Conservation (phyloP, 2,797 vertebrate species). For the Morelia viridis region DNA sequence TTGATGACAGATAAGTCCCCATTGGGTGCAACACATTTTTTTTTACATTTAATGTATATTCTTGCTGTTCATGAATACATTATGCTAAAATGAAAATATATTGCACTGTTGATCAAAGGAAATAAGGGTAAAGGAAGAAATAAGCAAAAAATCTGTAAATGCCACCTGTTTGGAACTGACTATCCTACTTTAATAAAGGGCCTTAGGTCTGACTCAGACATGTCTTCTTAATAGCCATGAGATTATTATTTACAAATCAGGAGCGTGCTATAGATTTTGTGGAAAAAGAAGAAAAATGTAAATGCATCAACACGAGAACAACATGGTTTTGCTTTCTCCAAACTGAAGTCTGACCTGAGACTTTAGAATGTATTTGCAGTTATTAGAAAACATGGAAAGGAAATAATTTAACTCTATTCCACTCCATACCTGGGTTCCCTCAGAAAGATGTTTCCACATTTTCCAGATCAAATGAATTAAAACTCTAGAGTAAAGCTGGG, state of each 20-base stretch:
- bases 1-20: background rate
- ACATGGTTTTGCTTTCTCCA: background rate
- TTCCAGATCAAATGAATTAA: conserved; percentile 61
- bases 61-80: background rate
- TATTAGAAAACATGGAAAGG: conserved; percentile 21
- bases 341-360: background rate
- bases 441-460: conserved; percentile 31
- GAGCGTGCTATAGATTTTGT: background rate
- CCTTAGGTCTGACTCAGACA: background rate
- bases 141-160: background rate
- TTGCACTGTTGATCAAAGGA: background rate
- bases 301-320: background rate
- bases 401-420: background rate
- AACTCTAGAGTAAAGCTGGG: conserved; percentile 16
- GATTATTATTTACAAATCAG: background rate
- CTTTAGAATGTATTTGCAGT: conserved; percentile 15
- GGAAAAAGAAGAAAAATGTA: background rate
- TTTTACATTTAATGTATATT: background rate
- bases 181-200: background rate
- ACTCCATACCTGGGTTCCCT: background rate
- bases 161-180: background rate
- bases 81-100: background rate
- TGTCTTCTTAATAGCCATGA: background rate
- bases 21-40: background rate
- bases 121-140: background rate